phyloP scores from a whole-genome alignment of 2,888 invertebrate species.

The Lordiphosa andalusiaca region DNA sequence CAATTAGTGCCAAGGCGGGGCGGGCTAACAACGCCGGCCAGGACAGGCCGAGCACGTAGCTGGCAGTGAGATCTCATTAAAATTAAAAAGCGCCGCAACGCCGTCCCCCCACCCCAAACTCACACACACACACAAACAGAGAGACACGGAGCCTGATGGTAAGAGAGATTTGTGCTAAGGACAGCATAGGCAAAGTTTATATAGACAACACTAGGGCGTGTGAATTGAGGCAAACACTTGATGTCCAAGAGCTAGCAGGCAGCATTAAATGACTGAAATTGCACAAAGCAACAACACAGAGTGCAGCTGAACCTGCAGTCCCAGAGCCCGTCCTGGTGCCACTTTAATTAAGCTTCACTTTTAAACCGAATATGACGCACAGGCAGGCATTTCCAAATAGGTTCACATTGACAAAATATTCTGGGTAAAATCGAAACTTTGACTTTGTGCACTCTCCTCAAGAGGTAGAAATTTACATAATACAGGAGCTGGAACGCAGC shows the following conservation, averaged over 20 bases:
- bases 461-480: slow-evolving; percentile 29
- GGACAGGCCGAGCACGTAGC: slow-evolving; percentile 52
- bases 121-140: slow-evolving; percentile 7
- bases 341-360: slow-evolving; percentile 60
- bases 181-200: slow-evolving; percentile 35
- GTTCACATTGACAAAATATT: slow-evolving; percentile 11
- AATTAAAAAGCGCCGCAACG: slow-evolving; percentile 65
- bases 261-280: slow-evolving; percentile 42
- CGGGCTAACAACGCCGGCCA: slow-evolving; percentile 44
- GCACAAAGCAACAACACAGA: slow-evolving; percentile 31
- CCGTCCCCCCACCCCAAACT: slow-evolving; percentile 39
- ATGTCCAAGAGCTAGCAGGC: slow-evolving; percentile 25
- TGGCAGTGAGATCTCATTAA: slow-evolving; percentile 72
- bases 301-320: slow-evolving; percentile 14
- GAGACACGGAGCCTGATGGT: slow-evolving; percentile 14
- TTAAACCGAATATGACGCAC: slow-evolving; percentile 18
- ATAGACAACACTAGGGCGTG: slow-evolving; percentile 33
- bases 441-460: slow-evolving; percentile 5
- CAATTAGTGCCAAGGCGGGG: slow-evolving; percentile 67
- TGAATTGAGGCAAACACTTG: slow-evolving; percentile 49
- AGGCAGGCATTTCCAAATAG: not conserved
- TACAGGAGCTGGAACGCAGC: slow-evolving; percentile 16
- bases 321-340: slow-evolving; percentile 15
- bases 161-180: slow-evolving; percentile 22
- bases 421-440: slow-evolving; percentile 1